Evolutionary conservation across 2,888 invertebrate species (phyloP).

Genomic region (Heliconius hortense): DNA sequence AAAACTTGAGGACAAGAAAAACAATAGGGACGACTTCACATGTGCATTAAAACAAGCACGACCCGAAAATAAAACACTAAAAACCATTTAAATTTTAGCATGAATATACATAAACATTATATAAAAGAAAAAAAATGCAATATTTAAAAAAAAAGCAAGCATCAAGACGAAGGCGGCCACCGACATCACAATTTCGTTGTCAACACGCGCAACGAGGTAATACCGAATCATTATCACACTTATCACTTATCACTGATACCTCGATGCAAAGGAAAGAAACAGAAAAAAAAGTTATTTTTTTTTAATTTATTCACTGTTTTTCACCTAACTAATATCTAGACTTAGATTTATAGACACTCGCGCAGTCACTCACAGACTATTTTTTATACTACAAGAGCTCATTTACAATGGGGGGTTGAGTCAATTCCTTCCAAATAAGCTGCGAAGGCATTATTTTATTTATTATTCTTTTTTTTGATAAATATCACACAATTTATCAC

Average conservation of each 20-base stretch:
- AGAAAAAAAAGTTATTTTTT: conserved; percentile 60
- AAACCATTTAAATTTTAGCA: conserved; percentile 6
- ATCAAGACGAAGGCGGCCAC: conserved; percentile 52
- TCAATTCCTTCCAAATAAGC: conserved; percentile 57
- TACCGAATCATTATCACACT: conserved; percentile 51
- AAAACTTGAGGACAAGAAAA: neutral
- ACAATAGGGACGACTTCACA: neutral
- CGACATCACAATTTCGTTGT: conserved; percentile 68
- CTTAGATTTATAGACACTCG: conserved; percentile 63
- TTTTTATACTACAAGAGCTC: conserved; percentile 67
- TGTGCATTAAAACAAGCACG: neutral
- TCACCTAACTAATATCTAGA: conserved; percentile 80
- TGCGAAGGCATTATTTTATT: conserved; percentile 57
- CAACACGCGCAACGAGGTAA: conserved; percentile 64
- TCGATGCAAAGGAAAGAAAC: conserved; percentile 59
- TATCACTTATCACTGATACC: conserved; percentile 56
- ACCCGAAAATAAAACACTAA: neutral
- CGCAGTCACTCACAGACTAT: conserved; percentile 50
- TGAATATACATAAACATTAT: conserved; percentile 23
- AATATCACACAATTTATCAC: conserved; percentile 69
- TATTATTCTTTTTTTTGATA: conserved; percentile 49
- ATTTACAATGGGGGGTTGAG: conserved; percentile 76
- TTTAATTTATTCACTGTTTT: conserved; percentile 56
- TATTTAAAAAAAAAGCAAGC: conserved; percentile 25
- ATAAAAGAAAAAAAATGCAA: neutral